Evolutionary conservation across 2,888 invertebrate genomes (phyloP).

Genomic region (Tiliacea aurago): DNA sequence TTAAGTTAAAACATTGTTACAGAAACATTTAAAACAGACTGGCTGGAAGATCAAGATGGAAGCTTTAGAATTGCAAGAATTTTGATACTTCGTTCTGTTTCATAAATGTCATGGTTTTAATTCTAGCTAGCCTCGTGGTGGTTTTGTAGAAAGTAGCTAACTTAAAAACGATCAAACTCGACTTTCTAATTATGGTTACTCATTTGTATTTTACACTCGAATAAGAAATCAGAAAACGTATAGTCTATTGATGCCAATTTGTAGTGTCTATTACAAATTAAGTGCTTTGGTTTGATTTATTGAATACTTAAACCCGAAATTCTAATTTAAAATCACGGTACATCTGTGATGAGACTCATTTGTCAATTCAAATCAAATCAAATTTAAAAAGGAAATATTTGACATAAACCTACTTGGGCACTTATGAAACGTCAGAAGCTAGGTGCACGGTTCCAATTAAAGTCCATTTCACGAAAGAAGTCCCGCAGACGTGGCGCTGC

Average conservation of each 20-base stretch:
- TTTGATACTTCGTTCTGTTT: background rate
- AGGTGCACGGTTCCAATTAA: too few relatives aligned
- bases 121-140: background rate
- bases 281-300: background rate
- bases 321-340: background rate
- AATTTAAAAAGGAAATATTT: too few relatives aligned
- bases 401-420: too few relatives aligned
- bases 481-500: too few relatives aligned
- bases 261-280: background rate
- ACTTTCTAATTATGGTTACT: background rate
- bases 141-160: background rate
- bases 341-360: background rate
- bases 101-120: constrained; percentile 4
- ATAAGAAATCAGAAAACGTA: background rate
- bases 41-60: constrained; percentile 36
- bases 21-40: constrained; percentile 61
- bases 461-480: too few relatives aligned
- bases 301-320: background rate
- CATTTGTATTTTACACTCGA: background rate
- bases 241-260: background rate
- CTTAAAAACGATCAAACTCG: background rate
- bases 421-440: too few relatives aligned
- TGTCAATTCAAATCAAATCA: background rate
- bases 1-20: constrained; percentile 67
- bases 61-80: constrained; percentile 35